These are phyloP conservation scores for Caenorhabditis panamensis DNA, from an alignment of 2,888 invertebrate genomes.

Conservation along the genomic window DNA sequence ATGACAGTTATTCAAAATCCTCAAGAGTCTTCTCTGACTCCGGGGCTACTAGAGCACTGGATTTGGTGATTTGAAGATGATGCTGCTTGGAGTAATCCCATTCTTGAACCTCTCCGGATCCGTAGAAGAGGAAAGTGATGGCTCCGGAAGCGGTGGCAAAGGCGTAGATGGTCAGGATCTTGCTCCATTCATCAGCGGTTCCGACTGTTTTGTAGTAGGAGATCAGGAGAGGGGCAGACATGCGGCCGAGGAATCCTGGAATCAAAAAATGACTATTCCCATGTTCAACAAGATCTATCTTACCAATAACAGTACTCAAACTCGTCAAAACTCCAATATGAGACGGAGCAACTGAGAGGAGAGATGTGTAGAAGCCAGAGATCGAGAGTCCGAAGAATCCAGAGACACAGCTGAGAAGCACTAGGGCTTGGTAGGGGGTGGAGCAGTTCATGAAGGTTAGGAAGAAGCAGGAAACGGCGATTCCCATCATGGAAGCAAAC, in stretches of 20 bases:
- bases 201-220: constrained; percentile 72
- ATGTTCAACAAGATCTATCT: not conserved
- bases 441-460: constrained; percentile 51
- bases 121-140: constrained; percentile 70
- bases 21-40: constrained; percentile 34
- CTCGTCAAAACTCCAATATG: constrained; percentile 74
- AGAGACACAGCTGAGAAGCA: constrained; percentile 60
- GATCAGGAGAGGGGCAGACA: constrained; percentile 67
- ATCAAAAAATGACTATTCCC: no score
- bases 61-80: constrained; percentile 1
- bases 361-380: constrained; percentile 76
- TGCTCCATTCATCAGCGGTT: constrained; percentile 73
- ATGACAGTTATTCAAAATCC: constrained; percentile 13
- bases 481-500: constrained; percentile 56
- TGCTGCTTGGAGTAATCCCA: constrained; percentile 59
- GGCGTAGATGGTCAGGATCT: constrained; percentile 67
- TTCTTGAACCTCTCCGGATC: constrained; percentile 65
- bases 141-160: constrained; percentile 57
- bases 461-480: constrained; percentile 49
- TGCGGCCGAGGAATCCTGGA: constrained; percentile 66
- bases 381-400: constrained; percentile 70
- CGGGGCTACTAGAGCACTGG: constrained; percentile 34
- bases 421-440: constrained; percentile 23
- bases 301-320: constrained; percentile 66
- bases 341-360: constrained; percentile 74